Percentiles rank a stretch among this genome's conserved stretches.
phyloP scores from a whole-genome alignment of 2,797 vertebrate genomes.

The Amniataba percoides region DNA sequence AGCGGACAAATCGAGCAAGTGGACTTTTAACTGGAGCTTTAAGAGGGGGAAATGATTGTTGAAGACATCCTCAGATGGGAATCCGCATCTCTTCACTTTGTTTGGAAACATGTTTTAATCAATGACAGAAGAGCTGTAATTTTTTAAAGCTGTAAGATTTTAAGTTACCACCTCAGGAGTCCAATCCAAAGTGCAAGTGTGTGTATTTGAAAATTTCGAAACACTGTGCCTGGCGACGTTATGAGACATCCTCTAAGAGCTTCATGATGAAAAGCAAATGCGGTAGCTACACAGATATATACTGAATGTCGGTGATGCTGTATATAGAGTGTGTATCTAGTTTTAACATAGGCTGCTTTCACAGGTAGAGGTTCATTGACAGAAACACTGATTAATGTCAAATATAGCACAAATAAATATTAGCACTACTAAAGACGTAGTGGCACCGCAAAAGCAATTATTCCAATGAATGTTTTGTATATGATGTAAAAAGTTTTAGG shows the following conservation, averaged over 20 bases:
- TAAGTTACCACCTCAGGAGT: slow-evolving; percentile 43
- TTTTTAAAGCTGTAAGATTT: too few species aligned
- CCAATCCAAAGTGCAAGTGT: slow-evolving; percentile 43
- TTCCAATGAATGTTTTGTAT: slow-evolving; percentile 84
- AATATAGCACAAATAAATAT: slow-evolving; percentile 78
- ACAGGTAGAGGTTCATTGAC: slow-evolving; percentile 62
- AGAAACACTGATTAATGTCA: slow-evolving; percentile 59
- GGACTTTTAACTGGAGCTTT: slow-evolving; percentile 53
- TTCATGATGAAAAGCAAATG: slow-evolving; percentile 44
- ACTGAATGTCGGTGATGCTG: slow-evolving; percentile 66
- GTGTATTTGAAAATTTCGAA: slow-evolving; percentile 47
- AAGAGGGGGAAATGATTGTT: slow-evolving; percentile 39
- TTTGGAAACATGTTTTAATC: slow-evolving; percentile 43
- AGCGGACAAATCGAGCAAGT: slow-evolving; percentile 27
- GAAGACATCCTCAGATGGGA: slow-evolving; percentile 16
- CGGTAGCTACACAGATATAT: slow-evolving; percentile 58
- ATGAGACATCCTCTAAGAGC: slow-evolving; percentile 53
- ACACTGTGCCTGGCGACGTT: slow-evolving; percentile 40
- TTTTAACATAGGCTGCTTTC: slow-evolving; percentile 76
- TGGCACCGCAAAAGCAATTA: slow-evolving; percentile 83
- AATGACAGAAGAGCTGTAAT: slow-evolving; percentile 26
- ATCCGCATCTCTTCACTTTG: slow-evolving; percentile 36
- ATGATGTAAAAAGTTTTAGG: slow-evolving; percentile 87
- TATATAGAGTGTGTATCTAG: slow-evolving; percentile 75
- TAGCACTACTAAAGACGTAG: slow-evolving; percentile 80